Conservation (phyloP, 2,113 vertebrate genomes). For the Chloropsis cyanopogon region DNA sequence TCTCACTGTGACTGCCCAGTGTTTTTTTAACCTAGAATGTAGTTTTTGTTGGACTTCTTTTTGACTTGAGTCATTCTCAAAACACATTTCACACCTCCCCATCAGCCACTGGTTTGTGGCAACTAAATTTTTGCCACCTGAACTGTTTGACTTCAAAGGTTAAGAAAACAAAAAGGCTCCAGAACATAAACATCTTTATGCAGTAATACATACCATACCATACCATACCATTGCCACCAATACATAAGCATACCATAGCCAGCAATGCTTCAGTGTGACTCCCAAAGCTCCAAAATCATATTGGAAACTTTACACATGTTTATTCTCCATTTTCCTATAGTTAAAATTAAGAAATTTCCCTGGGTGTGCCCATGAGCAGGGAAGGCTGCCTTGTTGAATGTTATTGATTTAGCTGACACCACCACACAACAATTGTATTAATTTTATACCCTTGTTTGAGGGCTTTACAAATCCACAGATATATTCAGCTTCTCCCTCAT, state of each 20-base stretch:
- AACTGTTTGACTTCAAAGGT: neutral
- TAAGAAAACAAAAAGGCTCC: conserved; percentile 15
- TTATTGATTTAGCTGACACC: neutral
- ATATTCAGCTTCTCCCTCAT: neutral
- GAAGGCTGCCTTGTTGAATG: neutral
- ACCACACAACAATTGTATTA: neutral
- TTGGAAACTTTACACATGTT: neutral
- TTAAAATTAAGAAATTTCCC: neutral
- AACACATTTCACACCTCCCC: neutral
- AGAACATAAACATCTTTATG: neutral
- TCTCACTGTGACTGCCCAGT: neutral
- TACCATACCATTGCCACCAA: neutral
- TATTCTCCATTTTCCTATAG: neutral
- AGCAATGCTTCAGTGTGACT: neutral
- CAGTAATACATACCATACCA: neutral
- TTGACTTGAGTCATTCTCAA: neutral
- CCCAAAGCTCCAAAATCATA: neutral
- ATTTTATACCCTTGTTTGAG: neutral
- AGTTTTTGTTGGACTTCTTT: neutral
- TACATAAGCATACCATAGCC: neutral
- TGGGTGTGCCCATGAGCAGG: neutral
- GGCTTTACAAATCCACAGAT: neutral
- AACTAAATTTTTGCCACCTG: neutral
- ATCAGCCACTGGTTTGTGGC: neutral
- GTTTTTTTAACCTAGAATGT: conserved; percentile 7